Evolutionary conservation across 53 echinoderm and acorn worm species (phyloP), one percentile per base, ranked within the genome.

Genomic region (Echinometra lucunter): DNA sequence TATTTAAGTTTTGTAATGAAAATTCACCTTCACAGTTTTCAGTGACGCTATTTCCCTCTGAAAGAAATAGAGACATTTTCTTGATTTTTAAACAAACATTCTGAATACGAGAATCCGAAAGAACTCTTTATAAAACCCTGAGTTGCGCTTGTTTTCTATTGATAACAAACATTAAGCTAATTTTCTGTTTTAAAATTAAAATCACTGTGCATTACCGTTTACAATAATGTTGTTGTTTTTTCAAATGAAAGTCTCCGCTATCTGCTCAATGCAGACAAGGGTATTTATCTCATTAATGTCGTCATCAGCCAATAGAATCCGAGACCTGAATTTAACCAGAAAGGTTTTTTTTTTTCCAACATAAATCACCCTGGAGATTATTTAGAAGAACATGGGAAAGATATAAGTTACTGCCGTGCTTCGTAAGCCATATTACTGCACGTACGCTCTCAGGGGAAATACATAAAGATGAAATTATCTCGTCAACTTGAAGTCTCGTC

Each of bases 401-500:
- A 72, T 72, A 32, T 32, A 34, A 13, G 30, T 35, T 2, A 32
- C 72, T 32, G 35, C 12, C 72, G 35, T 35, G 72, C 13, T 32
- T 28, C 13, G 34, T 72, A 19, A 78, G 21, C 40, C 30, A 69
- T 78, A 11, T 78, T n/a, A 78, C 23, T 4, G 3, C 78, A 38
- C 23, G 78, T 42, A 78, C 42, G 78, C 21, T 78, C 19, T 78
- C 78, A 35, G 3, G 40, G 21, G 38, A 42, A 40, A 78, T 19
- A 42, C 42, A 42, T 78, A 9, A 13, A 35, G 19, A 63, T 21
- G 38, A 6, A 78, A 38, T 72, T 78, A 38, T 38, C 78, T 78
- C 78, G 38, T 78, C 78, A 42, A 23, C 35, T 78, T 78, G 35
- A 38, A 53, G 90, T 15, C 37, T 57, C 34, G 58, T 90, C 90